A percentile compares a stretch with the other conserved stretches of the same genome.
phyloP scores from a whole-genome alignment of 2,113 vertebrate genomes.

The Delphinus delphis region DNA sequence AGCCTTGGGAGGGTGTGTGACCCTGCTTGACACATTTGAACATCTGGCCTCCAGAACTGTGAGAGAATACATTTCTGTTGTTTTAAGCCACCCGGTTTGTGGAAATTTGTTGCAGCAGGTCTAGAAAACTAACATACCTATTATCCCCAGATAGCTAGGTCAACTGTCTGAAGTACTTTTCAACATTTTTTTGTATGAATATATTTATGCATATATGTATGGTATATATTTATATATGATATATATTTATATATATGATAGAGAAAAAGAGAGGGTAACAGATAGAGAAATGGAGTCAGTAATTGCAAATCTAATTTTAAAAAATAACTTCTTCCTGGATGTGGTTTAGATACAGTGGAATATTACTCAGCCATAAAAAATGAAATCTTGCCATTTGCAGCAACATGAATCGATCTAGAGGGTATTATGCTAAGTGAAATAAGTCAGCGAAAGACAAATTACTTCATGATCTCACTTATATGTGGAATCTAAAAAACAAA shows the following conservation, averaged over 20 bases:
- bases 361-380: neutral
- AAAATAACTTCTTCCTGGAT: neutral
- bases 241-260: neutral
- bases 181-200: neutral
- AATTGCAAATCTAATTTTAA: neutral
- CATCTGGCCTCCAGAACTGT: neutral
- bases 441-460: neutral
- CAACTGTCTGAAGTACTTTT: neutral
- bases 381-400: neutral
- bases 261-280: neutral
- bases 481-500: neutral
- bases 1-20: rapidly evolving
- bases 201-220: neutral
- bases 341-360: neutral
- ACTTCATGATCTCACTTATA: neutral
- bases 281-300: neutral
- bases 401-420: neutral
- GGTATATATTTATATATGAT: neutral
- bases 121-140: neutral
- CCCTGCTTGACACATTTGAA: neutral
- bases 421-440: neutral
- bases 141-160: neutral
- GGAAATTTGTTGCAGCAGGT: neutral
- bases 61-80: neutral
- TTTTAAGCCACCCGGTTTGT: neutral